Conservation (phyloP, 2,113 vertebrate species). For the Carassius carassius region DNA sequence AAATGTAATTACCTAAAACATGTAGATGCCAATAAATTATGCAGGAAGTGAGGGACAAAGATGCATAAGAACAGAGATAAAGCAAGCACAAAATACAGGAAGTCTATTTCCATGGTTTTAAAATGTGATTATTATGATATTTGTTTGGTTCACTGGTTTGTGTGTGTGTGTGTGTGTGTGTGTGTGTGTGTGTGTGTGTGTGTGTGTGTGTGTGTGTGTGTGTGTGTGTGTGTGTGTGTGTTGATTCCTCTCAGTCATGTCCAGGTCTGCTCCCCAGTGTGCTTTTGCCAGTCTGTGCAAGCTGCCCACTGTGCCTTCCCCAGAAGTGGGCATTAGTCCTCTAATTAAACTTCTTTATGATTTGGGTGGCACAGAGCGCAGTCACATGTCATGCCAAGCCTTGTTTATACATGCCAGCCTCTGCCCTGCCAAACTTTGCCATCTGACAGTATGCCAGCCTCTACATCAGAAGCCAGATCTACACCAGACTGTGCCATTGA, state of each 20-base stretch:
- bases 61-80: background rate
- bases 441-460: slow-evolving; percentile 47
- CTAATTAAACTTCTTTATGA: slow-evolving; percentile 60
- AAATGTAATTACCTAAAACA: background rate
- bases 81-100: background rate
- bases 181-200: background rate
- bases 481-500: slow-evolving; percentile 48
- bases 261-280: slow-evolving; percentile 35
- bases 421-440: slow-evolving; percentile 53
- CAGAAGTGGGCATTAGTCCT: slow-evolving; percentile 49
- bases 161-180: background rate
- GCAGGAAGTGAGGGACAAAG: background rate
- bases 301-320: slow-evolving; percentile 23
- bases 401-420: slow-evolving; percentile 49
- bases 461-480: slow-evolving; percentile 48
- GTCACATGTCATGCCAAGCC: slow-evolving; percentile 51
- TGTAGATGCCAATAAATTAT: background rate
- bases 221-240: background rate
- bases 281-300: slow-evolving; percentile 29
- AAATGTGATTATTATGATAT: too few species aligned
- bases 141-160: slow-evolving; percentile 3
- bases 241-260: slow-evolving; percentile 23
- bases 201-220: background rate
- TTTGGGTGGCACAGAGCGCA: slow-evolving; percentile 49
- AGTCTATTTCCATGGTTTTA: background rate